A percentile compares a stretch with the other conserved stretches of the same genome.
Conservation (phyloP, 2,113 vertebrate genomes). For the Pygoscelis adeliae region DNA sequence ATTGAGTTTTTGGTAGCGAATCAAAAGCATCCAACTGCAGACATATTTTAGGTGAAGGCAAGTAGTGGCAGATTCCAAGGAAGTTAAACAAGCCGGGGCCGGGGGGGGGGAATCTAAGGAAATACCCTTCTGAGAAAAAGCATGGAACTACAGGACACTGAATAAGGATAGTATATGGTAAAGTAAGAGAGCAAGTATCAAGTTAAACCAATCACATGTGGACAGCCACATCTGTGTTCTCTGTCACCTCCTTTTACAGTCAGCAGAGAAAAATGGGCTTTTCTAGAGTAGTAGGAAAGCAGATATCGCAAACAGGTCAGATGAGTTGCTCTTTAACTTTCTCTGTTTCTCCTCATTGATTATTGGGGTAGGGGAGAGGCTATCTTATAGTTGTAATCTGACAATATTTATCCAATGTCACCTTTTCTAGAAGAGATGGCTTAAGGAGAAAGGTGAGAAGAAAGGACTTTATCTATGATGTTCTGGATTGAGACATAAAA, state of each 20-base stretch:
- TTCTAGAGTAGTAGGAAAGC: neutral
- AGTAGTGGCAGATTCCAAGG: neutral
- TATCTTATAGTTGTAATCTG: neutral
- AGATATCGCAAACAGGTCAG: neutral
- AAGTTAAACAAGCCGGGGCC: neutral
- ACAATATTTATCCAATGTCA: neutral
- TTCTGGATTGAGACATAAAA: neutral
- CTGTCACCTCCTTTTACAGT: neutral
- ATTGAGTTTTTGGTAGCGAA: neutral
- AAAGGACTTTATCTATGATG: neutral
- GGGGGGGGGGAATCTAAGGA: neutral
- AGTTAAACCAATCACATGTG: neutral
- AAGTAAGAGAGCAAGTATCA: neutral
- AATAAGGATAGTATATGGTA: neutral
- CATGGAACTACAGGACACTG: neutral
- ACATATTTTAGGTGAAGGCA: neutral
- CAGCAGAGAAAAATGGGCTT: neutral
- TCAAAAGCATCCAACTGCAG: neutral
- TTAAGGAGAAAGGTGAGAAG: neutral
- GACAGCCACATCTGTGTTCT: neutral
- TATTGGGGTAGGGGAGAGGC: neutral
- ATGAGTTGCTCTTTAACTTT: neutral
- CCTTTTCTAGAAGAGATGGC: neutral
- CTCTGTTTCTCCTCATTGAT: neutral
- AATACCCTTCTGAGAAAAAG: neutral